Evolutionary conservation across 2,888 invertebrate species (phyloP).

Genomic region (Conops quadrifasciatus): DNA sequence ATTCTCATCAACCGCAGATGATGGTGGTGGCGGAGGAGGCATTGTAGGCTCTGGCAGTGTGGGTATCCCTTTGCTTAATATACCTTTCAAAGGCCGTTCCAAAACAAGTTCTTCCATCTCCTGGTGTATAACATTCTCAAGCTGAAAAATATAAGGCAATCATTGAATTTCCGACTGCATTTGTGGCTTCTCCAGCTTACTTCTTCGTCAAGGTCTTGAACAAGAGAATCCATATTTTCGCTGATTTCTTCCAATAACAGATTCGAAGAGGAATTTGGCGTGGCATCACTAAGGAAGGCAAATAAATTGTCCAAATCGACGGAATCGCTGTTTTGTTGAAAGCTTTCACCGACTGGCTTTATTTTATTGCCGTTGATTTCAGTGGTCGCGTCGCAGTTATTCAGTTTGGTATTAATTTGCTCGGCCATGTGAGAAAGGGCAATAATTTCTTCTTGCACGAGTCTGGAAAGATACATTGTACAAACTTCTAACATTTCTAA

Average conservation of each 20-base stretch:
- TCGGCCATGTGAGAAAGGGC: conserved; percentile 78
- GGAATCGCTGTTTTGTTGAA: conserved; percentile 70
- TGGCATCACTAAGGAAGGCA: conserved; percentile 86
- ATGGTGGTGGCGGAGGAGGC: conserved; percentile 75
- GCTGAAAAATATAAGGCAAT: conserved; percentile 13
- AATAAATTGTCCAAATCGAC: conserved; percentile 90
- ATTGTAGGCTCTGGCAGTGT: conserved; percentile 81
- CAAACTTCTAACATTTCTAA: neutral
- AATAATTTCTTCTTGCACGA: conserved; percentile 75
- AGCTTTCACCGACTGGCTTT: conserved; percentile 49
- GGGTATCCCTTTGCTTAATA: conserved; percentile 65
- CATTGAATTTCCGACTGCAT: neutral
- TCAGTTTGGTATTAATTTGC: conserved; percentile 72
- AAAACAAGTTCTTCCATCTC: conserved; percentile 25
- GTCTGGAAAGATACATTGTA: conserved; percentile 66
- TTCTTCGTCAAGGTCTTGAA: conserved; percentile 83
- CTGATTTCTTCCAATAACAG: conserved; percentile 83
- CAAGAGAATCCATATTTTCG: conserved; percentile 83
- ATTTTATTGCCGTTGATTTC: conserved; percentile 48
- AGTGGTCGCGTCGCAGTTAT: conserved; percentile 26
- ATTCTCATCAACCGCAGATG: conserved; percentile 37
- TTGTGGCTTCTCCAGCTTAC: conserved; percentile 57
- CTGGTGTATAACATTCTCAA: conserved; percentile 30
- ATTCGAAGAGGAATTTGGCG: conserved; percentile 70
- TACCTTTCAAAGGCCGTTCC: conserved; percentile 20